Evolutionary conservation across 1,140 invertebrate genomes (phyloP), one percentile per base, ranked within the genome.

Genomic region (Dendroctonus valens): DNA sequence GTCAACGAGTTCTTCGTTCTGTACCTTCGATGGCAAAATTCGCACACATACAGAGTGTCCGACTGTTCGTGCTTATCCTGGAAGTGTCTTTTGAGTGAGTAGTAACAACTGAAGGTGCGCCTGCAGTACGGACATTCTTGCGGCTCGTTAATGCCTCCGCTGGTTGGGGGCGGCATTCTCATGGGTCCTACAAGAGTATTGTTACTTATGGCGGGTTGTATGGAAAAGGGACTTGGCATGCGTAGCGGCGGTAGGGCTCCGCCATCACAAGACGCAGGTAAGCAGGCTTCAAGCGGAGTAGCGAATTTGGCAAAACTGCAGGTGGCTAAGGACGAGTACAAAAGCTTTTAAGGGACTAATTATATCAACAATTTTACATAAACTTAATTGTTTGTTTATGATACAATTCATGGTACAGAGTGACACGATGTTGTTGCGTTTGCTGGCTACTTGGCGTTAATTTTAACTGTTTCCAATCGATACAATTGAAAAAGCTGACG

Each of bases 1-100:
- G 91, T 93, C 68, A 94, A 83, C 63, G 91, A 92, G 82, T 93
- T 93, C 82, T 93, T 93, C 70, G 91, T 93, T 74, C 92, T 85
- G 79, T 93, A 93, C 54, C 88, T 84, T 70, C 91, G 86, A 76
- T 92, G 90, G 78, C 91, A 94, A 82, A 93, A 93, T 81, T 92
- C 90, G 81, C 91, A 94, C 70, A 92, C 89, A 79, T 92, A 91
- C 65, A 92, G 82, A 67, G 90, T 92, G 79, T 93, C 89, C 55
- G 90, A 91, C 79, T 91, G 89, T 80, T 92, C 91, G 83, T 93
- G 91, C 79, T 93, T 93, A 82, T 93, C 91, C 83, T 93, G 91
- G 83, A 92, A 93, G 80, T 93, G 91, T 73, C 91, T 86, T 80
- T 93, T 93, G 75, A 93, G 84, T 75, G 90, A 92, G 82, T 93